A percentile compares a stretch with the other conserved stretches of the same genome.
Evolutionary conservation across 2,797 vertebrate species (phyloP).

Genomic region (Trematomus bernacchii): DNA sequence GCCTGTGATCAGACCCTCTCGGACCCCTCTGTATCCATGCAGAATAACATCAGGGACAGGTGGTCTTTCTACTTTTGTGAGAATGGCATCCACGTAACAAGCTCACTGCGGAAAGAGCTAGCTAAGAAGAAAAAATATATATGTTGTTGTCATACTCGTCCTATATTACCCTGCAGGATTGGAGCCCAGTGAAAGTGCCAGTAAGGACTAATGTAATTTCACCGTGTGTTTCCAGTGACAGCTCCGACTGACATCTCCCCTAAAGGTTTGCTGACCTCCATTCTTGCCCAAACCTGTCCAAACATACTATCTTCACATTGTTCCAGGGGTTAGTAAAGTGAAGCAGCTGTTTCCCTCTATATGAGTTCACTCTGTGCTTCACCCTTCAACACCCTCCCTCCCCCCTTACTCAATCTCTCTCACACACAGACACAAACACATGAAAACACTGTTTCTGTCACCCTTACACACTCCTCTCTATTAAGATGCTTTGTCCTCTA

Average conservation of each 20-base stretch:
- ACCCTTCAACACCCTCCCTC: conserved; percentile 1
- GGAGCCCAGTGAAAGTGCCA: conserved; percentile 50
- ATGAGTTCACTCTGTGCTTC: conserved; percentile 71
- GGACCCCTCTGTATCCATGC: conserved; percentile 65
- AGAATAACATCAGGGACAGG: conserved; percentile 71
- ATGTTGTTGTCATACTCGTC: conserved; percentile 42
- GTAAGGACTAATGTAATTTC: conserved; percentile 69
- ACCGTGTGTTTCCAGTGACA: conserved; percentile 76
- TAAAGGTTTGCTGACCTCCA: conserved; percentile 79
- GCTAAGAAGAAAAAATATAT: conserved; percentile 24
- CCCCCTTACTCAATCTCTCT: conserved; percentile 7
- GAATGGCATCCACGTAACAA: conserved; percentile 32
- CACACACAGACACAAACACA: conserved; percentile 37
- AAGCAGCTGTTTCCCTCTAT: conserved; percentile 84
- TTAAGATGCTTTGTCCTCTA: conserved; percentile 34
- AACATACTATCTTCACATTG: conserved; percentile 83
- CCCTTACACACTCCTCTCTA: conserved; percentile 27
- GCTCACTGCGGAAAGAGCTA: conserved; percentile 46
- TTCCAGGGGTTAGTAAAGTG: conserved; percentile 83
- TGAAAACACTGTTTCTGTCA: conserved; percentile 37
- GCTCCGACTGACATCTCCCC: conserved; percentile 74
- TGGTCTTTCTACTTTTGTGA: conserved; percentile 45
- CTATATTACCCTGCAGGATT: conserved; percentile 53
- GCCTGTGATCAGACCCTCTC: conserved; percentile 61
- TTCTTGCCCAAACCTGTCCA: conserved; percentile 84